Percentiles rank a stretch among this genome's conserved stretches.
Evolutionary conservation across 2,888 invertebrate genomes (phyloP).

Genomic region (Dryocosmus kuriphilus): DNA sequence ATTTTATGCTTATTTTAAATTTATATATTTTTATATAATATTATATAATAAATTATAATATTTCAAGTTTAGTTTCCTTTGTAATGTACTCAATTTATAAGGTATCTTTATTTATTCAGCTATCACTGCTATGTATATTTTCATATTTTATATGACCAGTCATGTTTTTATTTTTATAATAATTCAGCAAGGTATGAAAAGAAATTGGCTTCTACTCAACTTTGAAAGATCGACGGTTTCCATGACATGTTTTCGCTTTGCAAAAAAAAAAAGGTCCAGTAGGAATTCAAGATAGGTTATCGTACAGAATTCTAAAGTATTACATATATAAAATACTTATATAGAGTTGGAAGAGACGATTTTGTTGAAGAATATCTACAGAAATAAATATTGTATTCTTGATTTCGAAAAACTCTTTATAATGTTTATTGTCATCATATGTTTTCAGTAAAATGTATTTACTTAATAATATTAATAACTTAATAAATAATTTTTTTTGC

Average conservation of each 20-base stretch:
- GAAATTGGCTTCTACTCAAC: conserved; percentile 9
- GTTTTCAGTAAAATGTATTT: too few species aligned
- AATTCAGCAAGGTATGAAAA: conserved; percentile 1
- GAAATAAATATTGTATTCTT: neutral
- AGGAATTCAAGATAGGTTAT: conserved; percentile 20
- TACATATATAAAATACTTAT: neutral
- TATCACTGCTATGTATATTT: too few species aligned
- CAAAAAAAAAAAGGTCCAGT: neutral
- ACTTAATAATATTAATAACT: too few species aligned
- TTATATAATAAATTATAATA: too few species aligned
- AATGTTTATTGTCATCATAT: too few species aligned
- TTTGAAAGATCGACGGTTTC: neutral
- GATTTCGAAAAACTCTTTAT: neutral
- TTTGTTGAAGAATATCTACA: neutral
- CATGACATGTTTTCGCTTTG: neutral
- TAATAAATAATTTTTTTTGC: too few species aligned
- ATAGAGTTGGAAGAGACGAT: neutral
- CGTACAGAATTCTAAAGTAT: neutral
- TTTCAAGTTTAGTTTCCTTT: too few species aligned
- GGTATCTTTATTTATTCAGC: neutral
- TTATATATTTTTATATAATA: too few species aligned
- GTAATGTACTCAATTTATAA: neutral
- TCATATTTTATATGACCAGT: neutral
- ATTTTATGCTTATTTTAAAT: too few species aligned
- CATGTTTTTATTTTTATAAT: neutral